These are phyloP conservation scores for Platyrinchus mystaceus DNA, from an alignment of 2,797 vertebrate species.

Conservation along the genomic window DNA sequence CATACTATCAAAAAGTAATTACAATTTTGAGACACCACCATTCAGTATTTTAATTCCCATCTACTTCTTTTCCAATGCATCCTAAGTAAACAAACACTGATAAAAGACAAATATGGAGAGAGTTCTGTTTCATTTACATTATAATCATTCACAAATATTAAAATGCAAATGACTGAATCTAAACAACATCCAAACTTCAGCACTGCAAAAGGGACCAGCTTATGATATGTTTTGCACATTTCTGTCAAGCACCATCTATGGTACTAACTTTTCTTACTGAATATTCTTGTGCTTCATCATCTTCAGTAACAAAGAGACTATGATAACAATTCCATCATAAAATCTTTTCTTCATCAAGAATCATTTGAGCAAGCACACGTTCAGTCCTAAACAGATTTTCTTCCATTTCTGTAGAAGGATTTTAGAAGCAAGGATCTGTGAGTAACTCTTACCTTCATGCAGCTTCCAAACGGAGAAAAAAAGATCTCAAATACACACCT, in stretches of 20 bases:
- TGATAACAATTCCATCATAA: neutral
- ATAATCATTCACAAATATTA: neutral
- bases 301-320: neutral
- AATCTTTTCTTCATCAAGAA: neutral
- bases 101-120: neutral
- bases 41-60: neutral
- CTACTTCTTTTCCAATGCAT: neutral
- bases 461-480: neutral
- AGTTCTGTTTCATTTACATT: neutral
- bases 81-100: neutral
- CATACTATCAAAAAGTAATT: neutral
- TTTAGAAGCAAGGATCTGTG: neutral
- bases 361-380: neutral
- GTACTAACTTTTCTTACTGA: neutral
- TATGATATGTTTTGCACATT: neutral
- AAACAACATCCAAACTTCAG: neutral
- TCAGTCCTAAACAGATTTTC: neutral
- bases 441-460: neutral
- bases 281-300: neutral
- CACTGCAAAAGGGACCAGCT: neutral
- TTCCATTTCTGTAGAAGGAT: neutral
- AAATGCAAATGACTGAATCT: constrained; percentile 18
- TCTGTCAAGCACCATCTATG: neutral
- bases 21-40: neutral
- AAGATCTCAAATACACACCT: neutral